Conservation (phyloP, 2,113 vertebrate species). For the Thamnophis sirtalis region DNA sequence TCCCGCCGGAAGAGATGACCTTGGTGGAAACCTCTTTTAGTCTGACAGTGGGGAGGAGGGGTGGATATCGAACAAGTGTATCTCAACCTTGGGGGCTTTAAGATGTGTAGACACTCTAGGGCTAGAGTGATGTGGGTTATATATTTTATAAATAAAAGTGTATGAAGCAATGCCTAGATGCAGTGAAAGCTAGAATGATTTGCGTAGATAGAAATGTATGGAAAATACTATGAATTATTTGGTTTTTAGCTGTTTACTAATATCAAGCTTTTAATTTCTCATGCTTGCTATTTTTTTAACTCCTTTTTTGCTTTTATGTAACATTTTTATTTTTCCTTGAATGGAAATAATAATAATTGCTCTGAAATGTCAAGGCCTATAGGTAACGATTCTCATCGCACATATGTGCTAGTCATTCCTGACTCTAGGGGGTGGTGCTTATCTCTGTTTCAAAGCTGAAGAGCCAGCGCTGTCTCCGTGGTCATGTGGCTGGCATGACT, state of each 20-base stretch:
- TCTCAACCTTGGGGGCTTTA: background rate
- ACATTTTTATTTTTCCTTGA: background rate
- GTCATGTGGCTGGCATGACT: too few relatives aligned
- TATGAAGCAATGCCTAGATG: background rate
- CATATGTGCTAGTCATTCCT: too few relatives aligned
- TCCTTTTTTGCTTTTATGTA: background rate
- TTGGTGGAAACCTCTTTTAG: too few relatives aligned
- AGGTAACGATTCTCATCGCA: too few relatives aligned
- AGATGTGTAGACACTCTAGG: background rate
- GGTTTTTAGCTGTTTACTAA: background rate
- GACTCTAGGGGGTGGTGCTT: too few relatives aligned
- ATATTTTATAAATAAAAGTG: background rate
- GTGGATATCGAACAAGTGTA: too few relatives aligned
- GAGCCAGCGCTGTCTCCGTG: too few relatives aligned
- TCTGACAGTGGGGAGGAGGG: too few relatives aligned
- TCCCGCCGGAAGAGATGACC: too few relatives aligned
- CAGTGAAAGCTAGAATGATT: background rate
- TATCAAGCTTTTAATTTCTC: background rate
- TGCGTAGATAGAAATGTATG: background rate
- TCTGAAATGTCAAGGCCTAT: background rate
- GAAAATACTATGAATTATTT: background rate
- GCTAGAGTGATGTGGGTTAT: background rate
- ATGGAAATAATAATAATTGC: background rate
- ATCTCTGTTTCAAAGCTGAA: too few relatives aligned
- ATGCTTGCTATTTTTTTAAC: background rate